Evolutionary conservation across 2,113 vertebrate genomes (phyloP), one percentile per base, ranked within the genome.

Genomic region (Menura novaehollandiae): DNA sequence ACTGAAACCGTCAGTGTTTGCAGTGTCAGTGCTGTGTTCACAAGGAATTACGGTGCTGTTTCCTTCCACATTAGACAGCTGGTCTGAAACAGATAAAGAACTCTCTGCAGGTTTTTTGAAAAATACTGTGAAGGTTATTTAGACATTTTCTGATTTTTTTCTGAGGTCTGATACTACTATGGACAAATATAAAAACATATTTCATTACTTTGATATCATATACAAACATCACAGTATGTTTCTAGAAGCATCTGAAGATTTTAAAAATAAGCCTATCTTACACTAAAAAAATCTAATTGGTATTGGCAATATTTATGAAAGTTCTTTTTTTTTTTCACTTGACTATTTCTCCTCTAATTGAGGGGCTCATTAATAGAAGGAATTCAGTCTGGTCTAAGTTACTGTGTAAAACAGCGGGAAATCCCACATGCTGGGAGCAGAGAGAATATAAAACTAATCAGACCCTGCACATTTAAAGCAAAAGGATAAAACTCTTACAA

Each of bases 41-140:
- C 95, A 97, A 10, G 82, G 83, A 60, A 98, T 78, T 76, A 14
- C 3, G 14, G 22, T 5, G 3, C 60, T 47, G 22, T 44, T 43
- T 47, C 76, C 87, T 94, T 93, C 49, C 18, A 15, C 15, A 11
- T 22, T 39, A 32, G 5, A 27, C 56, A 93, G 49, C 2, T 43
- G 26, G 4, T 80, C 97, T 97, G 97, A 87, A 76, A 97, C 21
- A 95, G 14, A 97, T 7, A 58, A 91, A 95, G 52, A 96, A 49
- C 7, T 3, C 30, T 39, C 26, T 46, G n/a, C 44, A 79, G 41
- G 27, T 67, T 26, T 43, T 56, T 66, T 35, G 0, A 18, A 43
- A 81, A 82, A 55, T 44, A 68, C 11, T 49, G 5, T 49, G 18
- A 53, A 78, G 21, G 7, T 28, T 63, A 71, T 39, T 77, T 55